Percentiles rank a stretch among this genome's conserved stretches.
Evolutionary conservation across 2,888 invertebrate genomes (phyloP).

Genomic region (Machimus atricapillus): DNA sequence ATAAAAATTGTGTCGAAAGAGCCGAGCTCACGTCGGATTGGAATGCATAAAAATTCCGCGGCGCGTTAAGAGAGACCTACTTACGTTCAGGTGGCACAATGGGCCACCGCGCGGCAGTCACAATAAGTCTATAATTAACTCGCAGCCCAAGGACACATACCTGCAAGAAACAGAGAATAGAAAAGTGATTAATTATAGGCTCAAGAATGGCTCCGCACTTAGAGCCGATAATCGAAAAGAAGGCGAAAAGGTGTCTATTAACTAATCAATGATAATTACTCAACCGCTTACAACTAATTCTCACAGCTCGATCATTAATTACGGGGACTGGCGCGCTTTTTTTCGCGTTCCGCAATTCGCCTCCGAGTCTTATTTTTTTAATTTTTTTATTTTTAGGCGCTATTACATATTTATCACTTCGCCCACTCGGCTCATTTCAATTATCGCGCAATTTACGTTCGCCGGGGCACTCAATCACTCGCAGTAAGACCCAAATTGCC

Average conservation of each 20-base stretch:
- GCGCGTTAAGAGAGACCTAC: background rate
- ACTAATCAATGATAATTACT: conserved; percentile 36
- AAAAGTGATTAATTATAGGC: conserved; percentile 17
- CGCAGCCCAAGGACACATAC: conserved; percentile 4
- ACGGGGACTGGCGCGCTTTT: conserved; percentile 1
- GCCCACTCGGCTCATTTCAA: conserved; percentile 23
- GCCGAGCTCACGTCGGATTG: background rate
- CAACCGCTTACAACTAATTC: conserved; percentile 16
- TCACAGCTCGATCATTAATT: conserved; percentile 15
- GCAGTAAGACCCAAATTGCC: conserved; percentile 17
- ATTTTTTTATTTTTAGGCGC: background rate
- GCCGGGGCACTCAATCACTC: conserved; percentile 20
- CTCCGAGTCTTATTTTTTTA: background rate
- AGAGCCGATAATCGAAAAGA: background rate
- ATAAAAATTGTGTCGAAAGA: background rate
- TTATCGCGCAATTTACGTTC: conserved; percentile 24
- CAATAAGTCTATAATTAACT: background rate
- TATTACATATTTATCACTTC: conserved; percentile 30
- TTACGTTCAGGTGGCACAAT: background rate
- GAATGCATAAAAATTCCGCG: background rate
- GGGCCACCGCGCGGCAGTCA: background rate
- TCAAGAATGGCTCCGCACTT: background rate
- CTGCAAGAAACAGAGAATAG: conserved; percentile 6
- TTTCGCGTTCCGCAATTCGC: background rate
- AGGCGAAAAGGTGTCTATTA: conserved; percentile 23